Evolutionary conservation across 2,888 invertebrate genomes (phyloP).

Genomic region (Zhuqinia jingwanae): DNA sequence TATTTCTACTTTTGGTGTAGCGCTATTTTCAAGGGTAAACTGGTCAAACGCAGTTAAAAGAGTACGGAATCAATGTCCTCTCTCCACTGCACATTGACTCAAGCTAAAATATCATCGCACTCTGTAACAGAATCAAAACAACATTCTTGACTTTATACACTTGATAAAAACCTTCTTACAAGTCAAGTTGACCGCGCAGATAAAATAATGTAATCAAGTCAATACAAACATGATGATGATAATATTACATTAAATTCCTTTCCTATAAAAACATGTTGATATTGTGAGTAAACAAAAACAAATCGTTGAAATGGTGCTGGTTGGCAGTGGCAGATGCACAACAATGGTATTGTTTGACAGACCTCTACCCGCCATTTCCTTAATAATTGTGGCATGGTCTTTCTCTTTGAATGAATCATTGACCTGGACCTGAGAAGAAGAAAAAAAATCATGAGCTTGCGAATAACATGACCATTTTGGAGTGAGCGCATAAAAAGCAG

Average conservation of each 20-base stretch:
- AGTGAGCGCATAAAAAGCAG: not conserved
- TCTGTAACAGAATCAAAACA: not conserved
- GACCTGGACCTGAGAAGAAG: not conserved
- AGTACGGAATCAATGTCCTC: conserved; percentile 24
- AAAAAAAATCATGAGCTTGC: not conserved
- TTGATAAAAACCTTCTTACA: too few relatives aligned
- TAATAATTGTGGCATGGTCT: not conserved
- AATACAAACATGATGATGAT: too few relatives aligned
- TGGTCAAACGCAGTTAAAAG: not conserved
- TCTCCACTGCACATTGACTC: not conserved
- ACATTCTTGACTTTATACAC: not conserved
- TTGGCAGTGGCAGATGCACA: too few relatives aligned
- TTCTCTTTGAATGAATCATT: not conserved
- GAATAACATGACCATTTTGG: not conserved
- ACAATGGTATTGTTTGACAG: too few relatives aligned
- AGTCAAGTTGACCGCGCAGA: too few relatives aligned
- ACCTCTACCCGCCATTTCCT: not conserved
- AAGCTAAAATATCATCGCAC: too few relatives aligned
- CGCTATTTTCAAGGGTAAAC: not conserved
- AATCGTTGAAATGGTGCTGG: too few relatives aligned
- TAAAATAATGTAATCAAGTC: too few relatives aligned
- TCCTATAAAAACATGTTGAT: too few relatives aligned
- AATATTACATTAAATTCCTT: too few relatives aligned
- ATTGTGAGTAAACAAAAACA: too few relatives aligned
- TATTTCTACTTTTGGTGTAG: not conserved